Evolutionary conservation across 2,888 invertebrate species (phyloP), one percentile per base, ranked within the genome.

Genomic region (Alloscopus bannaensis): DNA sequence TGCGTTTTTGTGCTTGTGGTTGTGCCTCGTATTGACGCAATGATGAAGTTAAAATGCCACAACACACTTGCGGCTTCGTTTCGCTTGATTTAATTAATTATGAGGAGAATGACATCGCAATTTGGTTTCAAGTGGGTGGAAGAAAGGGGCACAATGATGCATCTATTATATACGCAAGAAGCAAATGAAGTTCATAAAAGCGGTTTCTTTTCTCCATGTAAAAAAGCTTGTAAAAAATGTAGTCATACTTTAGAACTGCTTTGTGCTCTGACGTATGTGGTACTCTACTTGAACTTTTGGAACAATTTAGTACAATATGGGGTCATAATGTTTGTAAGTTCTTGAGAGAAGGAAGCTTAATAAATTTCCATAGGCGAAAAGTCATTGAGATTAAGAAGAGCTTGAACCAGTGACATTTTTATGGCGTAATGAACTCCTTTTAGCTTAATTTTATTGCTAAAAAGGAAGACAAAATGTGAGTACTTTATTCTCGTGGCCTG

Each of bases 41-140:
- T 69, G 50, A 71, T 76, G 78, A 79, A 81, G 68, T 81, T 6
- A n/a, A 64, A 64, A 65, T 81, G 81, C 70, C 81, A 81, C 62
- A 81, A 81, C 81, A 81, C 75, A 72, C 75, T 79, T 65, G 70
- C 16, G 62, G 50, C 26, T 47, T 45, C 50, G 62, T 50, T 71
- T 69, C 69, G 69, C 65, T 42, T 52, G 69, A 64, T 71, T 68
- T 77, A 62, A 77, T 81, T 80, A 80, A 80, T 72, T 73, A 73
- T 66, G 11, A 6, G 4, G 31, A 42, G 71, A 52, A 73, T 81
- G 81, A 81, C 70, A 59, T 73, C 57, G 81, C 78, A 65, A 65
- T 65, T 52, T 8, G n/a, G 36, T 40, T 26, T 62, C 1, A 18
- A 68, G 59, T 68, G 60, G 57, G 68, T 29, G 76, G 36, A 22